Evolutionary conservation across 2,797 vertebrate species (phyloP), one percentile per base, ranked within the genome.

Genomic region (Loris lydekkerianus): DNA sequence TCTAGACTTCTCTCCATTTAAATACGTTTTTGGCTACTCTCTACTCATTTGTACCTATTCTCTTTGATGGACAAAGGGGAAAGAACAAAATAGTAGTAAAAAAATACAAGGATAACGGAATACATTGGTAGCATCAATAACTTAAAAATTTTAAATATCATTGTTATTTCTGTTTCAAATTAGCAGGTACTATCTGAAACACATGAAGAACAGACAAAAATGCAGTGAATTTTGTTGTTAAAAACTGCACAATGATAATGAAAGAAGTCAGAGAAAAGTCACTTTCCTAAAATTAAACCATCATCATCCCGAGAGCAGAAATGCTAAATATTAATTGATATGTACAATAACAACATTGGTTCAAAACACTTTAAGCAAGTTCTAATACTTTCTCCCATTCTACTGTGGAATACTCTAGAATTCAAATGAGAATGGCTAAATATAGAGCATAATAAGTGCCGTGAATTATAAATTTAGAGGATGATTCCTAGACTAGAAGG

Each of bases 161-260:
- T 46, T 82, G 80, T 43, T 85, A 93, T 76, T 86, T 95, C 75
- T 89, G 46, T 70, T 83, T 83, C 77, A 88, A 96, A 94, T 86
- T 63, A 96, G 76, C 37, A 88, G 76, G 77, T 43, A 94, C 27
- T 73, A 92, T 31, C 88, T n/a, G 84, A 18, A 85, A 94, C 37
- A 95, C 76, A 40, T 88, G 58, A 96, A 96, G 29, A 96, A 72
- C 34, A 93, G 63, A 93, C 53, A 89, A 97, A 97, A 94, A 88
- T 60, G 56, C 7, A 87, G 25, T 53, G 65, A 81, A 77, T 85
- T 91, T 46, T 95, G 37, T 61, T 89, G 61, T 65, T 91, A 96
- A 96, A 96, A 96, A 96, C 7, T 82, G 10, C 76, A 93, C 75
- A 96, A 63, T 78, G 58, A 91, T 86, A 94, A 93, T 72, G 37